A percentile compares a stretch with the other conserved stretches of the same genome.
phyloP scores from a whole-genome alignment of 2,888 invertebrate species.

The Melanargia galathea region DNA sequence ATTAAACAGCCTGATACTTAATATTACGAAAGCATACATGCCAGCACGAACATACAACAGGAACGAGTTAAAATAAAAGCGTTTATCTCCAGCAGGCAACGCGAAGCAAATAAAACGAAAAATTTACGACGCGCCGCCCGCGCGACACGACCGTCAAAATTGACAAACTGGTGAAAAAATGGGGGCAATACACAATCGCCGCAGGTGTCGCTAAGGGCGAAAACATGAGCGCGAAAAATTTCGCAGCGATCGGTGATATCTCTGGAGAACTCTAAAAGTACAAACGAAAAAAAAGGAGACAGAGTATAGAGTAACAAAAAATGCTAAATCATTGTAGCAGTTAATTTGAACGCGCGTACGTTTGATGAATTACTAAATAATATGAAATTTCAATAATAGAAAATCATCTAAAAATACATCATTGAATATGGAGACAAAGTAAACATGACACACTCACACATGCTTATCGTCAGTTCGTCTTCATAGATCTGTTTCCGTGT shows the following conservation, averaged over 20 bases:
- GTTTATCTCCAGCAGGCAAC: constrained; percentile 39
- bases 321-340: neutral
- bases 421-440: too few species aligned
- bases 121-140: constrained; percentile 58
- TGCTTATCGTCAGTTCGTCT: too few species aligned
- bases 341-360: too few species aligned
- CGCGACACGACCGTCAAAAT: constrained; percentile 58
- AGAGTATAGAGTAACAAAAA: neutral
- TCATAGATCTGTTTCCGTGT: too few species aligned
- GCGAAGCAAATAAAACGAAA: constrained; percentile 61
- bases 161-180: constrained; percentile 54
- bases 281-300: neutral
- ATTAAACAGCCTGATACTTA: neutral
- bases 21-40: neutral
- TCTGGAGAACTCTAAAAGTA: constrained; percentile 8
- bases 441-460: too few species aligned
- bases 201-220: constrained; percentile 58
- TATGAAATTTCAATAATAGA: too few species aligned
- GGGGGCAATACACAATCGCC: constrained; percentile 46
- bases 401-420: too few species aligned
- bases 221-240: constrained; percentile 45
- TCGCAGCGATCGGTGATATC: constrained; percentile 27
- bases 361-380: neutral
- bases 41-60: constrained; percentile 15
- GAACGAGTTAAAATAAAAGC: constrained; percentile 13